Evolutionary conservation across 2,888 invertebrate species (phyloP).

Genomic region (Dicyrtomina minuta): DNA sequence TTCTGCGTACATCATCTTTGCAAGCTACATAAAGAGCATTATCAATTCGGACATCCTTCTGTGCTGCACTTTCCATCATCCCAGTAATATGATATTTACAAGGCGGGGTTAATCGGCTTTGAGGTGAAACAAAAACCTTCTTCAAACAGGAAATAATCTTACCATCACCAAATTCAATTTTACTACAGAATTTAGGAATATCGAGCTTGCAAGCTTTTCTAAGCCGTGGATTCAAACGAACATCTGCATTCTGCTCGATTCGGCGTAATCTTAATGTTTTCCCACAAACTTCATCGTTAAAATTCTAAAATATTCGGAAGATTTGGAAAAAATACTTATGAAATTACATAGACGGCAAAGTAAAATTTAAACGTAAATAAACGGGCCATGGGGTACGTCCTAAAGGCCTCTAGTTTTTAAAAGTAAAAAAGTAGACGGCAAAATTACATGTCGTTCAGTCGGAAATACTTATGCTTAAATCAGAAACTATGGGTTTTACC

Average conservation of each 20-base stretch:
- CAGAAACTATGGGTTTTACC: background rate
- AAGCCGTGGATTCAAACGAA: slow-evolving; percentile 60
- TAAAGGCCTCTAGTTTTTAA: no score
- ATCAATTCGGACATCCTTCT: slow-evolving; percentile 79
- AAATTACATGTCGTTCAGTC: no score
- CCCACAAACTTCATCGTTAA: slow-evolving; percentile 81
- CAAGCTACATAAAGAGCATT: slow-evolving; percentile 82
- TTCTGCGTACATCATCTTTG: slow-evolving; percentile 64
- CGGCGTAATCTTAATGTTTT: slow-evolving; percentile 81
- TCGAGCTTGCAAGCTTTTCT: slow-evolving; percentile 78
- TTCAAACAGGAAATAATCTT: slow-evolving; percentile 48
- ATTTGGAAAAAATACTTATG: background rate
- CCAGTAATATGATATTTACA: slow-evolving; percentile 82
- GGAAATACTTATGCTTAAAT: no score
- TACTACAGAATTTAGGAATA: slow-evolving; percentile 71
- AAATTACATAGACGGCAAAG: slow-evolving; percentile 7
- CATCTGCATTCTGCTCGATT: slow-evolving; percentile 83
- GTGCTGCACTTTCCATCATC: slow-evolving; percentile 80
- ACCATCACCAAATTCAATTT: slow-evolving; percentile 56
- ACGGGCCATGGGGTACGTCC: no score
- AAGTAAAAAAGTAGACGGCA: no score
- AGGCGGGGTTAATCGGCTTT: slow-evolving; percentile 54
- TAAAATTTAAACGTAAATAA: background rate
- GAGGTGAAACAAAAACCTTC: slow-evolving; percentile 41
- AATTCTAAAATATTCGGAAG: slow-evolving; percentile 48